Evolutionary conservation across 2,113 vertebrate genomes (phyloP).

Genomic region (Brienomyrus brachyistius): DNA sequence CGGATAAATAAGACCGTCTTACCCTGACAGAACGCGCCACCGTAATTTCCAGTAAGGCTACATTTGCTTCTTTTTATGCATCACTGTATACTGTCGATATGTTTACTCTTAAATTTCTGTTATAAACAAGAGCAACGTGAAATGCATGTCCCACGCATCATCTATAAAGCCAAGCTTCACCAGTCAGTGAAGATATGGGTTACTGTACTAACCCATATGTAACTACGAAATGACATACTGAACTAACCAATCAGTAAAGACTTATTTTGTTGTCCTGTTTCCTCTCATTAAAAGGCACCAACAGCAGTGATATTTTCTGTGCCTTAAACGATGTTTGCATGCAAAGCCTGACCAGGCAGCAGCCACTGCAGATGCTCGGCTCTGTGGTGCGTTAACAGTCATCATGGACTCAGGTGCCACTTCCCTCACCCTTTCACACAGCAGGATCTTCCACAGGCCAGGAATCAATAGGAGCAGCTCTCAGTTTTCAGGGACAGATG

Average conservation of each 20-base stretch:
- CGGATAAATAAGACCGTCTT: not conserved
- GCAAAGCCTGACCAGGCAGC: not conserved
- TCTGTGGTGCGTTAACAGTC: not conserved
- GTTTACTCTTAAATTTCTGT: not conserved
- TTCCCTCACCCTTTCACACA: not conserved
- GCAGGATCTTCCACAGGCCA: not conserved
- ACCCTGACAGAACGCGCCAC: not conserved
- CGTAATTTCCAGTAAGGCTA: not conserved
- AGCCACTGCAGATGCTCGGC: not conserved
- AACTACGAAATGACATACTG: not conserved
- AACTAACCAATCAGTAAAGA: not conserved
- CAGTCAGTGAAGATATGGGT: not conserved
- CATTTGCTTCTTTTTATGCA: not conserved
- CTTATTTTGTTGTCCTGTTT: not conserved
- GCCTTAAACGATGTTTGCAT: not conserved
- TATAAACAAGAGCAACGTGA: not conserved
- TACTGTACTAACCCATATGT: not conserved
- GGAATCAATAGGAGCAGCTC: not conserved
- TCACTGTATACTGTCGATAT: not conserved
- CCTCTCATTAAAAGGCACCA: not conserved
- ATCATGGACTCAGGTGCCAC: not conserved
- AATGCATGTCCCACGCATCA: not conserved
- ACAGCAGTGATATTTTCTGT: not conserved
- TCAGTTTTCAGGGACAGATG: constrained; percentile 21
- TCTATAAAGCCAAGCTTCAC: not conserved